Conservation (phyloP, 2,113 vertebrate genomes). For the Mesitornis unicolor region DNA sequence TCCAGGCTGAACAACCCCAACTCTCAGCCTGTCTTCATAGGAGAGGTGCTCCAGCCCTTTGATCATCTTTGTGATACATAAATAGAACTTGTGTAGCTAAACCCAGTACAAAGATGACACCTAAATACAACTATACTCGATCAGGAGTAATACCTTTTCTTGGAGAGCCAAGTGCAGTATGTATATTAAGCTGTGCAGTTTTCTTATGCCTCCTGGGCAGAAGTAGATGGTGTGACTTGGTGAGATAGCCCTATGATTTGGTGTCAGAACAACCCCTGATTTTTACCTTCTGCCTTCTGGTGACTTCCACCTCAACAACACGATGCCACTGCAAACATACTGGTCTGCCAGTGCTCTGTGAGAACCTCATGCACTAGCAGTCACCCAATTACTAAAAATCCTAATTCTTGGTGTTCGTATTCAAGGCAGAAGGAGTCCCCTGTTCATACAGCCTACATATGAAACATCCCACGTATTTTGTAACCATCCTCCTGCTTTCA, state of each 20-base stretch:
- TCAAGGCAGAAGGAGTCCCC: not conserved
- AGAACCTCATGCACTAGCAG: not conserved
- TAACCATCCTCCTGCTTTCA: not conserved
- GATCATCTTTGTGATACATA: too few relatives aligned
- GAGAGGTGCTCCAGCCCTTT: too few relatives aligned
- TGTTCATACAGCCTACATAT: not conserved
- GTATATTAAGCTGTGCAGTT: not conserved
- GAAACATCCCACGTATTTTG: not conserved
- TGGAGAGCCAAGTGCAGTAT: not conserved
- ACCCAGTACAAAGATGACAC: not conserved
- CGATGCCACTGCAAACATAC: rapidly evolving
- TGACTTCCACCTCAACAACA: not conserved
- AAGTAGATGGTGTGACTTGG: not conserved
- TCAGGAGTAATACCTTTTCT: not conserved
- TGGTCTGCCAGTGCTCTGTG: not conserved
- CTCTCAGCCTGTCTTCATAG: too few relatives aligned
- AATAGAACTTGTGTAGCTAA: not conserved
- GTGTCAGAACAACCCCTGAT: not conserved
- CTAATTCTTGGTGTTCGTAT: not conserved
- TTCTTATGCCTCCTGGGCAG: not conserved
- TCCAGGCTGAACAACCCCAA: too few relatives aligned
- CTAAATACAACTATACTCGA: not conserved
- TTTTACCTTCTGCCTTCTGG: not conserved
- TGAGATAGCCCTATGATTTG: not conserved
- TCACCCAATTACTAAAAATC: not conserved